Conservation (phyloP, 2,888 invertebrate species). For the Lasioglossum oenotherae region DNA sequence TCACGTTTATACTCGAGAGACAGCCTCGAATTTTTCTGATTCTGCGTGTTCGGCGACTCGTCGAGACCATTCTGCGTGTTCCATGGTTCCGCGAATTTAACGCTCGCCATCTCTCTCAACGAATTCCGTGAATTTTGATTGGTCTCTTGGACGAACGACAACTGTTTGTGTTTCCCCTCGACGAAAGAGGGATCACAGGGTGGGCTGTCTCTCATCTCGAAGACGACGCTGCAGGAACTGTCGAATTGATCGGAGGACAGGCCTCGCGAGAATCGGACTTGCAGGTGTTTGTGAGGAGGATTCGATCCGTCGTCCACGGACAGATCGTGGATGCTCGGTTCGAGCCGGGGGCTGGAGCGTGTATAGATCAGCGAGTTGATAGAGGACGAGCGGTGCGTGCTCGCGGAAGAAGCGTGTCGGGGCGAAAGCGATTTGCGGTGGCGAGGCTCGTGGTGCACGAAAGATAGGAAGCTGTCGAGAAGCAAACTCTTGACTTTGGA, state of each 20-base stretch:
- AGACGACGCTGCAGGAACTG: not conserved
- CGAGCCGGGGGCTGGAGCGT: constrained; percentile 30
- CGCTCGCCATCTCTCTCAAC: constrained; percentile 47
- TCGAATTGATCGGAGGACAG: not conserved
- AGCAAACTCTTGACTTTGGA: constrained; percentile 80
- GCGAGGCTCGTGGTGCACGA: constrained; percentile 59
- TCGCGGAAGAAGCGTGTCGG: constrained; percentile 63
- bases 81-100: not conserved
- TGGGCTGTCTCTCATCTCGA: not conserved
- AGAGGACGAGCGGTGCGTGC: constrained; percentile 45
- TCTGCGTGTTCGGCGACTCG: constrained; percentile 74
- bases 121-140: constrained; percentile 76
- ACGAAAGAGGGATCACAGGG: not conserved
- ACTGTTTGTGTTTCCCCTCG: not conserved
- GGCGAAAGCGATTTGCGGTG: constrained; percentile 65
- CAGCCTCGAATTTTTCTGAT: constrained; percentile 72
- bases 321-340: constrained; percentile 4
- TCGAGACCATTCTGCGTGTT: constrained; percentile 37
- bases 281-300: not conserved
- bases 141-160: constrained; percentile 67
- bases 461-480: constrained; percentile 75
- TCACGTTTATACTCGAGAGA: constrained; percentile 69
- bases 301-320: not conserved
- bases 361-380: constrained; percentile 16
- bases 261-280: constrained; percentile 7